Conservation (phyloP, 2,797 vertebrate species). For the Taenioides sp. region DNA sequence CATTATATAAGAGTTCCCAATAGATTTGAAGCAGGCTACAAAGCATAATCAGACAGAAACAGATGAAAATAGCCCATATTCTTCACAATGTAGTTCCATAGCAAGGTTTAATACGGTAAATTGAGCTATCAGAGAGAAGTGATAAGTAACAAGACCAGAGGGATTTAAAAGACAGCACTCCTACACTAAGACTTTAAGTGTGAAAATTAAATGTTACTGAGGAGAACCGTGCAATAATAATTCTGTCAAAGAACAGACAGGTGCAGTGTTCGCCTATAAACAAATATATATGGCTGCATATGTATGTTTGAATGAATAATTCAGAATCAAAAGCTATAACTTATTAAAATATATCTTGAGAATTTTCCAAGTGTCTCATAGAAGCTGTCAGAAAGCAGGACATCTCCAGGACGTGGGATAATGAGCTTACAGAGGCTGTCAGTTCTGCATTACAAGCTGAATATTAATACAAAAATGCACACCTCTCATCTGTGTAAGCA, state of each 20-base stretch:
- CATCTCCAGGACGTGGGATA: constrained; percentile 42
- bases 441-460: constrained; percentile 43
- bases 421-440: constrained; percentile 38
- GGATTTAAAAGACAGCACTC: constrained; percentile 39
- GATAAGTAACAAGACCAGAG: constrained; percentile 21
- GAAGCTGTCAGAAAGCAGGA: constrained; percentile 31
- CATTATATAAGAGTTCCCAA: constrained; percentile 40
- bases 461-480: constrained; percentile 32
- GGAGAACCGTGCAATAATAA: constrained; percentile 19
- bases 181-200: constrained; percentile 15
- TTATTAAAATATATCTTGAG: constrained; percentile 2
- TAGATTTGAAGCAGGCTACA: constrained; percentile 39
- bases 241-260: constrained; percentile 2
- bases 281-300: neutral
- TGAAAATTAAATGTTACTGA: constrained; percentile 6
- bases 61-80: constrained; percentile 29
- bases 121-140: constrained; percentile 34
- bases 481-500: constrained; percentile 28
- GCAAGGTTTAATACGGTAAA: constrained; percentile 16
- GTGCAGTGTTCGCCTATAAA: neutral
- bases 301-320: neutral
- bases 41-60: constrained; percentile 45
- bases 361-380: constrained; percentile 23
- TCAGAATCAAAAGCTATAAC: neutral
- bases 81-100: neutral